Percentiles rank a stretch among this genome's conserved stretches.
phyloP scores from a whole-genome alignment of 2,113 vertebrate genomes.

The Chrysochloris asiatica region DNA sequence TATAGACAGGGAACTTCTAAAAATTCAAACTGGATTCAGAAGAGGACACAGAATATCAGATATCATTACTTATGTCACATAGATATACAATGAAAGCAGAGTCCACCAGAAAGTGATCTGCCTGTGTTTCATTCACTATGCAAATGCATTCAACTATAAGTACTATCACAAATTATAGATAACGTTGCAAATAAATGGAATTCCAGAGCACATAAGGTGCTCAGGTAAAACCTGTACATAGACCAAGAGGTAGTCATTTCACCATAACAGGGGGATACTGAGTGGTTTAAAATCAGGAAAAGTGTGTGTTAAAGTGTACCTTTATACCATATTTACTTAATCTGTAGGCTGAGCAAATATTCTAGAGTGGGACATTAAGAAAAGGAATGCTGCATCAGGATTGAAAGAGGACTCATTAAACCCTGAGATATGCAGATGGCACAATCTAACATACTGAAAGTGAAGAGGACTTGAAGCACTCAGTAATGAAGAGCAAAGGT shows the following conservation, averaged over 20 bases:
- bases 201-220: neutral
- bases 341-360: neutral
- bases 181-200: neutral
- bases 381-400: neutral
- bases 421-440: neutral
- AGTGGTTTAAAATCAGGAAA: neutral
- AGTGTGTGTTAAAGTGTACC: neutral
- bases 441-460: neutral
- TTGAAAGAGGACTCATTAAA: neutral
- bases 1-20: too few species aligned
- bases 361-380: neutral
- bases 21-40: neutral
- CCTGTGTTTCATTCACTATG: neutral
- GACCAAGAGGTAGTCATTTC: too few species aligned
- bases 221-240: neutral
- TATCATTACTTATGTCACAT: neutral
- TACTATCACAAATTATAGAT: neutral
- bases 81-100: neutral
- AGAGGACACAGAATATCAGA: neutral
- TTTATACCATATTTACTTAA: neutral
- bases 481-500: neutral
- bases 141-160: neutral
- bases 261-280: neutral
- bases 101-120: neutral
- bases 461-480: neutral